Evolutionary conservation across 2,797 vertebrate species (phyloP), one percentile per base, ranked within the genome.

Genomic region (Chelon auratus): DNA sequence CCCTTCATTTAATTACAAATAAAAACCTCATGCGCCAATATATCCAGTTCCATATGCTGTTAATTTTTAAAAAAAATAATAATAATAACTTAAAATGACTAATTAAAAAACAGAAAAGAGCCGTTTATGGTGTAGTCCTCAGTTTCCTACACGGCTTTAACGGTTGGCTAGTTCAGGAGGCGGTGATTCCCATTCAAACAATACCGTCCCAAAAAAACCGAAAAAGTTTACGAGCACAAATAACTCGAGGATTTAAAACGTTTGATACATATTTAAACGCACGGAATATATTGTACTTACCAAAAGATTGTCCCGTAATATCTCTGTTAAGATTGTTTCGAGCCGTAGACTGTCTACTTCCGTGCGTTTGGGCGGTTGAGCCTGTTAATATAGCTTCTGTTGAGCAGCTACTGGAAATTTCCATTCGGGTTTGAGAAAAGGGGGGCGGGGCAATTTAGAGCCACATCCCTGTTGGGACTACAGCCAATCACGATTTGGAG

Each of bases 401-500:
- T 0, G 59, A 63, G 33, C 3, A 2, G 0, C 45, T 4, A 42
- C 26, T 92, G 93, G 94, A 95, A 95, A 91, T 87, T 94, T 95
- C 94, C 93, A 92, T 75, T 85, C 24, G 43, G 4, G 0, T 51
- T 83, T 85, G 72, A 51, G 2, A 1, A 0, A 20, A 22, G 22
- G 13, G n/a, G 67, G 85, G 18, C 33, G 78, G 62, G 3, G 1
- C 0, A 4, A 0, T 1, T 15, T 11, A 5, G 0, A 1, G 2
- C 5, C 0, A 1, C 0, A 0, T 4, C 20, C 9, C 42, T 13
- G 0, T 7, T 4, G 30, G 66, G 65, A 59, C 68, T 26, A 18
- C 0, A 75, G 22, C 91, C 90, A 91, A 91, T 92, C 68, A 70
- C 0, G 15, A 13, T 8, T 1, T 1, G 8, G 4, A 0, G 5